Evolutionary conservation across 2,113 vertebrate genomes (phyloP), one percentile per base, ranked within the genome.

Genomic region (Amphiprion ocellaris): DNA sequence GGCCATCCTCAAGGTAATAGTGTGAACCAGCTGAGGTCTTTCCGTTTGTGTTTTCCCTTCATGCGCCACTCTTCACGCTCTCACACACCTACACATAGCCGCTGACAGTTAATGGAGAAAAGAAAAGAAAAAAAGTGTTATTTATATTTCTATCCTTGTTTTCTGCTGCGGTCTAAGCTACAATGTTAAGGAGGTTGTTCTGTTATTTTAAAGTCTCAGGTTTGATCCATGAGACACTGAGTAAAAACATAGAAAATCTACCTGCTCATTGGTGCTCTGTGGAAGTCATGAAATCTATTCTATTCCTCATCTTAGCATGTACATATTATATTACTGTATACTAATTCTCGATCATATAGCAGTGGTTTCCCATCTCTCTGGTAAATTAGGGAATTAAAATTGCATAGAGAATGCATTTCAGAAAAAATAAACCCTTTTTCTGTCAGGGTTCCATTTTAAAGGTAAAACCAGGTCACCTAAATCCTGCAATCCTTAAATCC

Each of bases 1-100:
- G 50, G 79, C 75, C 50, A 41, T 90, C 89, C 82, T 89, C 77
- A 49, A 86, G 87, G 87, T 70, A 85, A 81, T 24, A 63, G 26
- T 54, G 69, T 53, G 65, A 74, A 64, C 49, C 65, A 52, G 64
- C 52, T 41, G 56, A 77, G 74, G 55, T 49, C 60, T 77, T 39
- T 77, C 17, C 74, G 28, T 66, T 9, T 39, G 19, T 53, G 28
- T 59, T 61, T 26, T 59, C 63, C 39, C 33, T 65, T 72, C 4
- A 10, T 68, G 60, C 50, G 59, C 44, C 1, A 10, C 66, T 77
- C 61, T 79, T 64, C 12, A 53, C 21, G 46, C 62, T 63, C 52
- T 60, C 66, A 54, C 65, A 86, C 78, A 70, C 73, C 54, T 37
- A 64, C 71, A 74, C 75, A 81, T 1, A 37, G 24, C 19, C 3